Base-by-base conservation (phyloP, 2,888 invertebrate species). In the Druceiella hillmani region DNA sequence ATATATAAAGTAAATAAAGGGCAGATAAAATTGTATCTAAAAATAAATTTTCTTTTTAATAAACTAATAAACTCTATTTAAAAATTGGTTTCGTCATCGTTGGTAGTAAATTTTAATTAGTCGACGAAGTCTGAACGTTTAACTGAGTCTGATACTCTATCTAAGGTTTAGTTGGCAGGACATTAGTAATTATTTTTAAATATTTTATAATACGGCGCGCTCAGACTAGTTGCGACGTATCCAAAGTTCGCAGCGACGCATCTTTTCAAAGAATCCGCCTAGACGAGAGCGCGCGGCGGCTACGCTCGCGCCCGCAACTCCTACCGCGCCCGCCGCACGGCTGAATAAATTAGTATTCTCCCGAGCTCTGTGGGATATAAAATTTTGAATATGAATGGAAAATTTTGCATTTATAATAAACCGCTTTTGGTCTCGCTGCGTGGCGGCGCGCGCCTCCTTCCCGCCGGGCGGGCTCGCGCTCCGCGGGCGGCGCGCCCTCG, bases 341-440 rank as follows among this genome's bases (percentile, higher is more conserved):
- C 62, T 64, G 82, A 80, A 83, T 83, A 83, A 82, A 83, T 83
- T 83, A 83, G 81, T 78, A 74, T 69, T 74, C 71, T 76, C 73
- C 51, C 66, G 62, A 61, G 67, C 71, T 77, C 76, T 74, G 75
- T 62, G 78, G 79, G 82, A 83, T 83, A 83, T 83, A 83, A 84
- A 84, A 84, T 84, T 84, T 84, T 83, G 84, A 84, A 84, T 84
- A 84, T 84, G 84, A 84, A 84, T 84, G 81, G 82, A 77, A 78
- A 79, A 81, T 83, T 84, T 84, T 82, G 83, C 83, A 84, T 84
- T 76, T 76, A 77, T 82, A 83, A 84, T 83, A 79, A 83, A 81
- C 75, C 76, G 75, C 75, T 75, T 76, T 74, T 67, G 51, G 40
- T 27, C 28, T 36, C 36, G 44, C 40, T 40, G 45, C 47, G 45